Evolutionary conservation across 2,113 vertebrate genomes (phyloP), one percentile per base, ranked within the genome.

Genomic region (Rhinopomastus cyanomelas): DNA sequence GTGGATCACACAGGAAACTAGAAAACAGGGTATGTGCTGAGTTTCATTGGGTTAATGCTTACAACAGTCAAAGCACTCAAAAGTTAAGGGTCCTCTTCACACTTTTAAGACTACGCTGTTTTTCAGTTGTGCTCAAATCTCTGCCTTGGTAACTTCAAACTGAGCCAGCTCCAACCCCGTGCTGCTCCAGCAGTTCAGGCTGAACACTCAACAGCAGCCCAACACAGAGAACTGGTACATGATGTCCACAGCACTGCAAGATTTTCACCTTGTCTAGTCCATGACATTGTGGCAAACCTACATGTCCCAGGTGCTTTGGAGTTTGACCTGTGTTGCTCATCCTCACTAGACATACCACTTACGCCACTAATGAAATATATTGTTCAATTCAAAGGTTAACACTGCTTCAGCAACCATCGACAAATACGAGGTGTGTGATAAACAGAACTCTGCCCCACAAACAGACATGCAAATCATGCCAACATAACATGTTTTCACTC

Each of bases 401-500:
- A 55, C 39, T 72, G 32, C 64, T 82, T 86, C 89, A 84, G 85
- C 76, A 94, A 67, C 68, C 78, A 95, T 15, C 46, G 36, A 92
- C 85, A 96, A 95, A 66, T 44, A 82, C 1, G 44, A 88, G 83
- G 88, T 59, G 81, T 2, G 36, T 60, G 30, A 57, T 76, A 62
- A 19, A 25, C 52, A 95, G 86, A 94, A 87, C 71, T 92, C 89
- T 82, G 53, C 18, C 84, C 51, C 11, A 55, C 55, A 86, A 46
- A 46, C 39, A 81, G 20, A 27, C 18, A 52, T 8, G 8, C 26
- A 96, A 96, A 64, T 87, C 75, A 92, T 81, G 60, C 73, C 81
- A 93, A 90, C 55, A 42, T 23, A 89, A 9, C 22, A 22, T 62
- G 81, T 85, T 94, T 93, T 93, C 86, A 92, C 84, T 90, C 87